phyloP scores from a whole-genome alignment of 2,797 vertebrate species.

The Crenuchus spilurus region DNA sequence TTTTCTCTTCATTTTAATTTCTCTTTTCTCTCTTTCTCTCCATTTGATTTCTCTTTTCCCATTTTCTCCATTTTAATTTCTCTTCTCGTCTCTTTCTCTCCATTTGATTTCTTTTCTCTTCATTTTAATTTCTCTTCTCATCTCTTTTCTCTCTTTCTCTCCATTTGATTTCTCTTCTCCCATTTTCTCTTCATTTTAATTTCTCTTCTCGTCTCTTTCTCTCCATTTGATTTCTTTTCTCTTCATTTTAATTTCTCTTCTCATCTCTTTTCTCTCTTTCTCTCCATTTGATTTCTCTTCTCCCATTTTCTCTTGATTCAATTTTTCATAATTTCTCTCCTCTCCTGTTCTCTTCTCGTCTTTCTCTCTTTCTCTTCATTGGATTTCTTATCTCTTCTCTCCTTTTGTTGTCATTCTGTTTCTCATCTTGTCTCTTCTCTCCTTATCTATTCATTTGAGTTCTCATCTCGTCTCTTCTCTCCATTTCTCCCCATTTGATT shows the following conservation, averaged over 20 bases:
- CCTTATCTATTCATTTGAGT: background rate
- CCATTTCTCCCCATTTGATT: background rate
- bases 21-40: background rate
- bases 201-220: conserved; percentile 24
- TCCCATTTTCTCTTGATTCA: background rate
- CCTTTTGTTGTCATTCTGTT: no score
- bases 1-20: background rate
- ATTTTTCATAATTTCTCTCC: background rate
- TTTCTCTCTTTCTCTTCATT: conserved; percentile 43
- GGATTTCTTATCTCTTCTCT: no score
- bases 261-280: background rate
- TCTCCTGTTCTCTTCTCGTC: background rate
- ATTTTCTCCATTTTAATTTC: background rate
- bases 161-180: background rate
- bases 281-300: conserved; percentile 9
- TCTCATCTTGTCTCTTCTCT: background rate
- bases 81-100: conserved; percentile 41
- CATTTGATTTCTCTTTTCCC: background rate
- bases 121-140: background rate
- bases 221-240: background rate
- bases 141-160: background rate
- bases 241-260: conserved; percentile 11
- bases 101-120: background rate
- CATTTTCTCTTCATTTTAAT: conserved; percentile 27
- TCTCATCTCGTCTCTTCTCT: background rate